Evolutionary conservation across 2,888 invertebrate genomes (phyloP), one percentile per base, ranked within the genome.

Genomic region (Stenichneumon culpator): DNA sequence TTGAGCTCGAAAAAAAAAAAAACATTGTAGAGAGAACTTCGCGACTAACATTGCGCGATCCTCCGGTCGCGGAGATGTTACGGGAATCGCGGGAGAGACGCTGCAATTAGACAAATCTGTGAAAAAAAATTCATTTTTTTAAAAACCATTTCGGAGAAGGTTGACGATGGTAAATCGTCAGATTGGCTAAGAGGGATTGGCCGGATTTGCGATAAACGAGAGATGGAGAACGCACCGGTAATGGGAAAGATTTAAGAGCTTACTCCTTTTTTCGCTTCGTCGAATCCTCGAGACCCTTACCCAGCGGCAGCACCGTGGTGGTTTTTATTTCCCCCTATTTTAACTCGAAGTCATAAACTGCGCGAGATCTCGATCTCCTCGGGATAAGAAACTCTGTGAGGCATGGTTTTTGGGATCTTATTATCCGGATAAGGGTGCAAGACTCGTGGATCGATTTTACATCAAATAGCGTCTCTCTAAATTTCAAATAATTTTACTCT

Each of bases 31-130:
- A 32, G n/a, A n/a, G 14, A 32, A 32, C 2, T 16, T 28, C 14
- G 63, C 16, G 47, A n/a, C 60, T n/a, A 63, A 70, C n/a, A 52
- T 65, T 44, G 70, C 68, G 82, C 86, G 87, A 87, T 89, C 88
- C 88, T 82, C 88, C 86, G 87, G 90, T 87, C 88, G 89, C 89
- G 81, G 14, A 25, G 16, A 28, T 74, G 77, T 82, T 81, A 78
- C 82, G 74, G 84, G 86, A 77, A 87, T 68, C 77, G 73, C 39
- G 73, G 70, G 32, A 65, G 67, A 73, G 50, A 63, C 25, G 65
- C 73, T 77, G 87, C 86, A 88, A 90, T 90, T 88, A 88, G 87
- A 63, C n/a, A 82, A 89, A 88, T 87, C 83, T 70, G 75, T 69
- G 79, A 84, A 79, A 86, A 79, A 85, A 32, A 80, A 82, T 77